Evolutionary conservation across 1,140 invertebrate species (phyloP).

Genomic region (Radopholus similis): DNA sequence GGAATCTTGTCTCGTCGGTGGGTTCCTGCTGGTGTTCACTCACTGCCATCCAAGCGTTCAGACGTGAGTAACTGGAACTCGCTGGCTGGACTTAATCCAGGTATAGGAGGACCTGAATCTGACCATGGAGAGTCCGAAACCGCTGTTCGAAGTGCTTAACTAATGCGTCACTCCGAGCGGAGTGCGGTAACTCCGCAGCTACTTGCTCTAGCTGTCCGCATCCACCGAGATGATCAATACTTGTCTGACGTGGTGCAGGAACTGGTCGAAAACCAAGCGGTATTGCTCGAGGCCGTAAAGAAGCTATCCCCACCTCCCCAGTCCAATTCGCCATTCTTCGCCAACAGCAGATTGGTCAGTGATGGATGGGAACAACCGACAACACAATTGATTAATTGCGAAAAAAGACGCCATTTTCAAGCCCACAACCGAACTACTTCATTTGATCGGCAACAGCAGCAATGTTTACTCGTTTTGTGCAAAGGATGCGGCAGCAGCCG

Average conservation of each 20-base stretch:
- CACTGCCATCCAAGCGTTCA: slow-evolving; percentile 57
- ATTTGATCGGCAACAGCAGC: no score
- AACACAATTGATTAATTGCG: neutral
- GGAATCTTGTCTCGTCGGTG: slow-evolving; percentile 79
- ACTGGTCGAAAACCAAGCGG: slow-evolving; percentile 37
- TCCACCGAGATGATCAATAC: slow-evolving; percentile 25
- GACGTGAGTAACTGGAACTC: slow-evolving; percentile 62
- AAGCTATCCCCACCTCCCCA: neutral
- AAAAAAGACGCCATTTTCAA: no score
- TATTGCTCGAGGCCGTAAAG: slow-evolving; percentile 8
- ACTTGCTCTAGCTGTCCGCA: slow-evolving; percentile 36
- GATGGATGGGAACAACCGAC: neutral
- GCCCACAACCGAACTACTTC: no score
- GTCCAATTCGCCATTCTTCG: slow-evolving; percentile 20
- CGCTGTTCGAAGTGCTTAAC: slow-evolving; percentile 73
- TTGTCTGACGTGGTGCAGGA: slow-evolving; percentile 41
- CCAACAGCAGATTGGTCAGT: slow-evolving; percentile 20
- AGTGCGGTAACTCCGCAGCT: slow-evolving; percentile 70
- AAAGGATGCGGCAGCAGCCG: no score
- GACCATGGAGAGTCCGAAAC: slow-evolving; percentile 59
- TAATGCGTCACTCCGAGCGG: slow-evolving; percentile 76
- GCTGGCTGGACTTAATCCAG: slow-evolving; percentile 64
- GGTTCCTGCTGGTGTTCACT: slow-evolving; percentile 21
- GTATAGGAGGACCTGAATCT: neutral
- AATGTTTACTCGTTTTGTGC: no score